Conservation (phyloP, 2,888 invertebrate genomes). For the Cephus rjabovi region DNA sequence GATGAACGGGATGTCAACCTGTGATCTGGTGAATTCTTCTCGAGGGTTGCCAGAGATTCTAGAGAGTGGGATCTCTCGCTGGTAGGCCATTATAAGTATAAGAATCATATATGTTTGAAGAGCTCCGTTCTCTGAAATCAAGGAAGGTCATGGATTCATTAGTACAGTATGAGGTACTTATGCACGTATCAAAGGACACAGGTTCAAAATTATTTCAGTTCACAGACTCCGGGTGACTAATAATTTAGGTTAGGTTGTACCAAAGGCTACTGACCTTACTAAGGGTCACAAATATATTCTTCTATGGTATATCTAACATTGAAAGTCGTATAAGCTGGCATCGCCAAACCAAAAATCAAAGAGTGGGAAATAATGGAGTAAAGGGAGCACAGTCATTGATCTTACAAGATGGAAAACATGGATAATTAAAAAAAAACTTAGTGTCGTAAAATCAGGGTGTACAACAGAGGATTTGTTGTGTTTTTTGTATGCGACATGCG, state of each 20-base stretch:
- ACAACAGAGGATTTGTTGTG: conserved; percentile 67
- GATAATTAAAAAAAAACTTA: conserved; percentile 33
- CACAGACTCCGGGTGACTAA: not conserved
- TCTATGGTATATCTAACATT: not conserved
- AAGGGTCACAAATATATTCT: not conserved
- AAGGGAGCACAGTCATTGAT: conserved; percentile 4
- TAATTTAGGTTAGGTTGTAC: not conserved
- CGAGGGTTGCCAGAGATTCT: too few relatives aligned
- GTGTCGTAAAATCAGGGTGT: conserved; percentile 51
- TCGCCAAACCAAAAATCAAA: not conserved
- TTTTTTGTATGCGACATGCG: conserved; percentile 66
- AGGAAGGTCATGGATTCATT: not conserved
- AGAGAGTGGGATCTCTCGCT: too few relatives aligned
- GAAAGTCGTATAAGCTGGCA: not conserved
- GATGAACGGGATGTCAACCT: too few relatives aligned
- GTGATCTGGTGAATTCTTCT: too few relatives aligned
- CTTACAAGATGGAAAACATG: conserved; percentile 3
- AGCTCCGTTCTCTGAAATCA: not conserved
- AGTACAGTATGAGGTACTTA: not conserved
- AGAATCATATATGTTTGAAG: not conserved
- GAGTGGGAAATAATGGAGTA: conserved; percentile 18
- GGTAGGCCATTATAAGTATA: not conserved
- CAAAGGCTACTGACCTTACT: not conserved
- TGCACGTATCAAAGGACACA: not conserved
- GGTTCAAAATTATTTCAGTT: not conserved